Percentiles rank a stretch among this genome's conserved stretches.
Conservation (phyloP, 2,888 invertebrate species). For the Patella pellucida region DNA sequence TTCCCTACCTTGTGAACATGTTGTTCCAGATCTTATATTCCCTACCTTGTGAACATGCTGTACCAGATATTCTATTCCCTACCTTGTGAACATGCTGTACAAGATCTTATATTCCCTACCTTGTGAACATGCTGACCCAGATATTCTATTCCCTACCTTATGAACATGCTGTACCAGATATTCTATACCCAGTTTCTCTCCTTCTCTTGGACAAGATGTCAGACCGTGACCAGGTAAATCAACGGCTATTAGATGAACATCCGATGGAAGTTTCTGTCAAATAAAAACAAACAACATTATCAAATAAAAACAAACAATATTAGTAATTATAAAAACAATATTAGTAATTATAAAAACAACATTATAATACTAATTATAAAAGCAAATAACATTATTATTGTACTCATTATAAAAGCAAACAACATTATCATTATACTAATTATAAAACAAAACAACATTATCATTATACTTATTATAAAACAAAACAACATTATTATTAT, state of each 20-base stretch:
- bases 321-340: too few species aligned
- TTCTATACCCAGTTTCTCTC: conserved; percentile 43
- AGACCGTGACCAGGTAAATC: conserved; percentile 63
- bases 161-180: conserved; percentile 38
- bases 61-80: conserved; percentile 36
- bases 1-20: conserved; percentile 44
- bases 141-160: conserved; percentile 38
- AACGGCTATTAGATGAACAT: conserved; percentile 55
- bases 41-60: conserved; percentile 43
- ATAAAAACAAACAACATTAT: conserved; percentile 9
- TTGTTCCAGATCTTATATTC: conserved; percentile 33
- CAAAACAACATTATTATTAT: too few species aligned
- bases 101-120: conserved; percentile 40
- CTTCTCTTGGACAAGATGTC: conserved; percentile 45
- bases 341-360: too few species aligned
- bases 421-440: too few species aligned
- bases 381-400: too few species aligned
- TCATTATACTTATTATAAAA: too few species aligned
- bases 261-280: conserved; percentile 51
- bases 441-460: too few species aligned
- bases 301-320: conserved; percentile 16
- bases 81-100: conserved; percentile 43
- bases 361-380: too few species aligned
- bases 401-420: too few species aligned
- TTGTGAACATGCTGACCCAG: conserved; percentile 40